These are phyloP conservation scores for Drosophila lacertosa DNA, from an alignment of 1,140 invertebrate species.

Conservation along the genomic window DNA sequence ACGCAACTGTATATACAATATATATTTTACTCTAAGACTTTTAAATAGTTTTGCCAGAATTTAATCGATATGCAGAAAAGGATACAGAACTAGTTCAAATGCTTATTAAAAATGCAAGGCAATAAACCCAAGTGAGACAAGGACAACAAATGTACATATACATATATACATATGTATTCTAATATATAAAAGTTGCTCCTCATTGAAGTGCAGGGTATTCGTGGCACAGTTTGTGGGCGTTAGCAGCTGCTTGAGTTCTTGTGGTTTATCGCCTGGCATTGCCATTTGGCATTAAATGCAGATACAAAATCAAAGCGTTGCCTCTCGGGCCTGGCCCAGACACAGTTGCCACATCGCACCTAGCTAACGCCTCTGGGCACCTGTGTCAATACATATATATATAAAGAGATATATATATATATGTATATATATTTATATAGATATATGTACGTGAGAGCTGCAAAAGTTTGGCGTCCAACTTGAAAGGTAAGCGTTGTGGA, in stretches of 20 bases:
- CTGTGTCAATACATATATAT: conserved; percentile 36
- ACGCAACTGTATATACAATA: no score
- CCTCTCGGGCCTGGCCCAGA: not conserved
- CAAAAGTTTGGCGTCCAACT: conserved; percentile 38
- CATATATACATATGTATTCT: no score
- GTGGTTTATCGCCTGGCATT: conserved; percentile 32
- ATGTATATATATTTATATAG: not conserved
- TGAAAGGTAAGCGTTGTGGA: conserved; percentile 40
- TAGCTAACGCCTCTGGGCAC: conserved; percentile 33
- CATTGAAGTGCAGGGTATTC: conserved; percentile 16
- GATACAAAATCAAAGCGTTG: conserved; percentile 42
- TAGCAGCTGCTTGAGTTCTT: not conserved
- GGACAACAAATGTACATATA: no score
- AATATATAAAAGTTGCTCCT: not conserved
- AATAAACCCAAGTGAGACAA: no score
- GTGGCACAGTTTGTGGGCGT: not conserved
- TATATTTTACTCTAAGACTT: no score
- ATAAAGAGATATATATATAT: not conserved
- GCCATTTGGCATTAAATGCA: conserved; percentile 47
- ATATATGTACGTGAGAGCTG: conserved; percentile 12
- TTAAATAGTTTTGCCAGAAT: no score
- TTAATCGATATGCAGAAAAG: no score
- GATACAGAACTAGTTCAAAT: no score
- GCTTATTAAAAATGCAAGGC: no score
- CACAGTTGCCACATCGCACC: conserved; percentile 5